Percentiles rank a stretch among this genome's conserved stretches.
These are phyloP conservation scores for Congeria kusceri DNA, from an alignment of 2,888 invertebrate genomes.

Conservation along the genomic window DNA sequence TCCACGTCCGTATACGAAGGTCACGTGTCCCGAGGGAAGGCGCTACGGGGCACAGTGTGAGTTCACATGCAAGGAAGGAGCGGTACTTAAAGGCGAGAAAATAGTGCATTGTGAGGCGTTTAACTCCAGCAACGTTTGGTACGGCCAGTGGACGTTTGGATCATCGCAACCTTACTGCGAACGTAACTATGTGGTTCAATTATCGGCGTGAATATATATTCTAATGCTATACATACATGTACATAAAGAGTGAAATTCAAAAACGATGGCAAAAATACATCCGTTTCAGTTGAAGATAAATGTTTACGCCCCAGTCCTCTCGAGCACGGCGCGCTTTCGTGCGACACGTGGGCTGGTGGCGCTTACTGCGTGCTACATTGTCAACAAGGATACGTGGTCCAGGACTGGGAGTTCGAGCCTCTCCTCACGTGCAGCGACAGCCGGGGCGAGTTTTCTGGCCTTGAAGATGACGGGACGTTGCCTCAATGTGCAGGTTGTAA, in stretches of 20 bases:
- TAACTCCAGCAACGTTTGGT: slow-evolving; percentile 11
- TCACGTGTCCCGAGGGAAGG: slow-evolving; percentile 51
- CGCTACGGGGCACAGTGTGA: slow-evolving; percentile 55
- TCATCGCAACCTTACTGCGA: slow-evolving; percentile 60
- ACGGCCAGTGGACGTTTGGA: slow-evolving; percentile 56
- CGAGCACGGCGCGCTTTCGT: slow-evolving; percentile 45
- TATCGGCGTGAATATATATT: too few species aligned
- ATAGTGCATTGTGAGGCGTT: slow-evolving; percentile 36
- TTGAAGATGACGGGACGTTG: slow-evolving; percentile 35
- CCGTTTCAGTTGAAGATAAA: slow-evolving; percentile 11
- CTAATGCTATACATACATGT: too few species aligned
- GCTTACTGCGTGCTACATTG: slow-evolving; percentile 45
- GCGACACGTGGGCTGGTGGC: slow-evolving; percentile 50
- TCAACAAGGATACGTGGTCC: slow-evolving; percentile 22
- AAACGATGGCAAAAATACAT: too few species aligned
- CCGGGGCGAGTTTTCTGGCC: slow-evolving; percentile 57
- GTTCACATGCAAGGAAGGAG: slow-evolving; percentile 53
- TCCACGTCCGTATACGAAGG: slow-evolving; percentile 50
- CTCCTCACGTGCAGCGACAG: slow-evolving; percentile 13
- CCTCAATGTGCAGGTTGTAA: slow-evolving; percentile 57
- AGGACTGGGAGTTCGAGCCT: neutral
- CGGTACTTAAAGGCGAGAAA: slow-evolving; percentile 21
- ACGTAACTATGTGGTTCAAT: slow-evolving; percentile 41
- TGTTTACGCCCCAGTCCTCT: slow-evolving; percentile 38
- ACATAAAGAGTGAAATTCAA: too few species aligned